phyloP scores from a whole-genome alignment of 2,113 vertebrate genomes.

The Trachemys scripta region DNA sequence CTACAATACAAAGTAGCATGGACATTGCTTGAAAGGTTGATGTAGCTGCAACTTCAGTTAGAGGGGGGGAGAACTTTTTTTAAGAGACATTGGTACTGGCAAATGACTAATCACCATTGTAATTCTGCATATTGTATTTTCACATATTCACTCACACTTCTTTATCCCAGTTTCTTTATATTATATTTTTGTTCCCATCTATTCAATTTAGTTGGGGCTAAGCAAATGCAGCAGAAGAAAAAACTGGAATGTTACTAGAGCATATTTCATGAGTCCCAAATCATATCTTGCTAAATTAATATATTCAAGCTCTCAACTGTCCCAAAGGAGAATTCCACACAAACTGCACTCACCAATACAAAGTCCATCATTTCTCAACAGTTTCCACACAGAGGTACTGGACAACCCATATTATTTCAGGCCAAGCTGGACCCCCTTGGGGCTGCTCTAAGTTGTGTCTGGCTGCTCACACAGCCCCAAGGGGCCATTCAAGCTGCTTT shows the following conservation, averaged over 20 bases:
- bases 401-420: not conserved
- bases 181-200: not conserved
- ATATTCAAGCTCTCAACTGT: not conserved
- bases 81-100: fast-evolving
- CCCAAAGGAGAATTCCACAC: not conserved
- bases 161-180: not conserved
- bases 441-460: not conserved
- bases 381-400: not conserved
- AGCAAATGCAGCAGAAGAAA: not conserved
- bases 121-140: fast-evolving
- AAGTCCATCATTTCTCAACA: not conserved
- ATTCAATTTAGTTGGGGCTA: not conserved
- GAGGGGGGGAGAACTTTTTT: not conserved
- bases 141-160: not conserved
- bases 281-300: not conserved
- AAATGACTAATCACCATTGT: not conserved
- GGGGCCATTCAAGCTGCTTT: not conserved
- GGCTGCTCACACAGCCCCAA: not conserved
- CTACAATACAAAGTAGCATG: not conserved
- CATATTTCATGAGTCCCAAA: not conserved
- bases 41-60: not conserved
- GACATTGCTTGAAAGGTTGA: not conserved
- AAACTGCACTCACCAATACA: not conserved
- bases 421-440: not conserved
- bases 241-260: not conserved